Conservation (phyloP, 2,888 invertebrate genomes). For the Pachycephus smyrnensis region DNA sequence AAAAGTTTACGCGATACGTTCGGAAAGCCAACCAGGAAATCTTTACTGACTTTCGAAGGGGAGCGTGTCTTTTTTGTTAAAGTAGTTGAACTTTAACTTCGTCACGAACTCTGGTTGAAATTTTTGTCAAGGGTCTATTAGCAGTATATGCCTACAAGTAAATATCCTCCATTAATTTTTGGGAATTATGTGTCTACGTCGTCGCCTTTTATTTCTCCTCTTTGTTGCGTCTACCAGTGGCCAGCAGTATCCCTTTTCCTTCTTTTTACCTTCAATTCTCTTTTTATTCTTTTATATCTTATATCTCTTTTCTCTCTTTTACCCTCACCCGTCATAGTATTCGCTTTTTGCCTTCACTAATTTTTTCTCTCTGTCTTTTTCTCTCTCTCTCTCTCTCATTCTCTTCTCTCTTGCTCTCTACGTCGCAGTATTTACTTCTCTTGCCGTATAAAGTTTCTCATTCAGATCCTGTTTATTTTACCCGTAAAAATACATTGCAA, state of each 20-base stretch:
- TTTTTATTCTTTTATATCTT: too few species aligned
- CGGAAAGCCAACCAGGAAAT: background rate
- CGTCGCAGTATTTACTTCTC: too few species aligned
- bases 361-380: too few species aligned
- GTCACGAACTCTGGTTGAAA: background rate
- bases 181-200: background rate
- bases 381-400: too few species aligned
- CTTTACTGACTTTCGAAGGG: background rate
- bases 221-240: background rate
- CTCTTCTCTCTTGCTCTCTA: background rate
- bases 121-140: background rate
- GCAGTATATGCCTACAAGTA: background rate
- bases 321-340: too few species aligned
- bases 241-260: background rate
- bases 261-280: background rate
- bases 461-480: slow-evolving; percentile 1
- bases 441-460: slow-evolving; percentile 12
- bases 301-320: too few species aligned
- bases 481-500: too few species aligned
- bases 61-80: background rate
- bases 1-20: background rate
- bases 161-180: background rate
- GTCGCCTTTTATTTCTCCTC: background rate
- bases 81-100: background rate
- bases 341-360: too few species aligned